phyloP scores from a whole-genome alignment of 2,888 invertebrate species.

The Odontocerum albicorne region DNA sequence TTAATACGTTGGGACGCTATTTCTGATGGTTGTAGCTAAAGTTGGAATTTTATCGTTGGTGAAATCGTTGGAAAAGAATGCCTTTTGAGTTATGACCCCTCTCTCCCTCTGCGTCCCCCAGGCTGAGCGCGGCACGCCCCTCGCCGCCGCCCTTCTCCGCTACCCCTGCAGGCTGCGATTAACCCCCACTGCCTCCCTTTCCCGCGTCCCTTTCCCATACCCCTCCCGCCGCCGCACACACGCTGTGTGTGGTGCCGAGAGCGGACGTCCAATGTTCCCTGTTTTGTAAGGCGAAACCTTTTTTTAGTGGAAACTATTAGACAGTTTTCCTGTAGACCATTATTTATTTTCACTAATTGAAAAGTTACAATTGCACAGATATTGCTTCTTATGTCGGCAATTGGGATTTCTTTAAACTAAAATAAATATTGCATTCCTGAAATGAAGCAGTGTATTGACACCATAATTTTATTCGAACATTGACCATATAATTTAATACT shows the following conservation, averaged over 20 bases:
- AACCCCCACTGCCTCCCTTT: neutral
- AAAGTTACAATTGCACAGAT: no score
- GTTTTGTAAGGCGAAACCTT: conserved; percentile 5
- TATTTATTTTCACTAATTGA: no score
- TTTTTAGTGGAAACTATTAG: conserved; percentile 5
- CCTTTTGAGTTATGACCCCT: conserved; percentile 7
- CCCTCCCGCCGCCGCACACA: no score
- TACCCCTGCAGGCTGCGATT: neutral
- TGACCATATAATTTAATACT: no score
- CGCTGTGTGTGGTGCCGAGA: no score
- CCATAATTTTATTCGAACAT: no score
- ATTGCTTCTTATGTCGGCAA: no score
- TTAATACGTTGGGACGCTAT: conserved; percentile 18
- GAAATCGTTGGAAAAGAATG: conserved; percentile 12
- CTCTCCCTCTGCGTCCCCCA: neutral
- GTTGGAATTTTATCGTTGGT: conserved; percentile 17
- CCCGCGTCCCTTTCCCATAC: neutral
- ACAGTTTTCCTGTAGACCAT: neutral
- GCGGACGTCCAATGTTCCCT: no score
- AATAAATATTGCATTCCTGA: no score
- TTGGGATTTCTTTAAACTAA: no score
- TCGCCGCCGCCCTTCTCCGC: neutral
- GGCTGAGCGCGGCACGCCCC: neutral
- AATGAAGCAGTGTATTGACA: no score
- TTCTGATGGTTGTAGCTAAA: conserved; percentile 12